Percentiles rank a stretch among this genome's conserved stretches.
These are phyloP conservation scores for Chiroxiphia lanceolata DNA, from an alignment of 2,797 vertebrate genomes.

Conservation along the genomic window DNA sequence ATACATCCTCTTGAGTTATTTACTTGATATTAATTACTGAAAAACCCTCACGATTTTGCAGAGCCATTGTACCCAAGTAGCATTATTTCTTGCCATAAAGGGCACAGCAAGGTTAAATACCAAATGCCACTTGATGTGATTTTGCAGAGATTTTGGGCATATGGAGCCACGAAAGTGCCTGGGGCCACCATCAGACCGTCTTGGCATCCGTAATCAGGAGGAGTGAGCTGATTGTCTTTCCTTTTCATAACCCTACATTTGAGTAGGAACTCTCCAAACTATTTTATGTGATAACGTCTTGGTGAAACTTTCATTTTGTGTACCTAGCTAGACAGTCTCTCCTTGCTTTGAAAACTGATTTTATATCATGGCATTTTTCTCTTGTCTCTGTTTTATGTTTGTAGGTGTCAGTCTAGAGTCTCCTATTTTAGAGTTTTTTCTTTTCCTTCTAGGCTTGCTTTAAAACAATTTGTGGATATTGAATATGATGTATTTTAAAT, in stretches of 20 bases:
- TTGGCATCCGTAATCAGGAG: conserved; percentile 1
- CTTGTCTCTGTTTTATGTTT: background rate
- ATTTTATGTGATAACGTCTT: background rate
- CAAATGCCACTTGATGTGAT: background rate
- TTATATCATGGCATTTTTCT: background rate
- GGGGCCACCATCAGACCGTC: conserved; percentile 3
- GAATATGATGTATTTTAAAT: background rate
- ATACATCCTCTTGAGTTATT: background rate
- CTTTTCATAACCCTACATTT: background rate
- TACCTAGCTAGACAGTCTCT: background rate
- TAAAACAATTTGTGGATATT: background rate
- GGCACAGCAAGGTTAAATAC: conserved; percentile 13
- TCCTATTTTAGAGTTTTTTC: background rate
- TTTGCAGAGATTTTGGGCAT: conserved; percentile 10
- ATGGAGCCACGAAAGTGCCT: background rate
- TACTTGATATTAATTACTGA: background rate
- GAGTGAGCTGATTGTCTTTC: conserved; percentile 6
- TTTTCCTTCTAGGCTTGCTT: background rate
- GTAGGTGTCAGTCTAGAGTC: background rate
- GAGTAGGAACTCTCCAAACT: background rate
- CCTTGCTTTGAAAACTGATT: conserved; percentile 15
- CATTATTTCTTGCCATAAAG: background rate
- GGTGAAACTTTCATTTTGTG: background rate
- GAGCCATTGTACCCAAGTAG: background rate
- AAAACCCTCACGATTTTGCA: background rate